Conservation (phyloP, 1,140 invertebrate species). For the Sipha flava region DNA sequence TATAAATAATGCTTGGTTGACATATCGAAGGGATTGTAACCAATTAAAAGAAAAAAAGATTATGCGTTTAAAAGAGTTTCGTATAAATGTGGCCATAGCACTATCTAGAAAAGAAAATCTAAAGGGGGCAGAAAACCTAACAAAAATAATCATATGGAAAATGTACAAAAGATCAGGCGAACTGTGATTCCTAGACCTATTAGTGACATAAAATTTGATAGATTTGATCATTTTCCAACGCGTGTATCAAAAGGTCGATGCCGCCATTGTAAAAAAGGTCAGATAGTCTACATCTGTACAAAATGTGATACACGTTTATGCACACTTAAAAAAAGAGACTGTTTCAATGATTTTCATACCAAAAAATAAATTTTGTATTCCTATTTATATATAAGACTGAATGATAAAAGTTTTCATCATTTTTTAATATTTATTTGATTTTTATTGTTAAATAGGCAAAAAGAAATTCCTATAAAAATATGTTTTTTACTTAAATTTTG, state of each 20-base stretch:
- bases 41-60: neutral
- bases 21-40: neutral
- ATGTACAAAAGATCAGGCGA: neutral
- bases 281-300: neutral
- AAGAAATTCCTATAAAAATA: no score
- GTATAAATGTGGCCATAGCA: neutral
- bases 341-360: neutral
- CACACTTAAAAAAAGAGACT: neutral
- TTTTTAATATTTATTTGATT: neutral
- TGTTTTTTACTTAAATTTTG: no score
- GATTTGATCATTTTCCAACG: neutral
- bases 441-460: neutral
- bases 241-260: neutral
- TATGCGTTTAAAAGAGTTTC: neutral
- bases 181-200: neutral
- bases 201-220: neutral
- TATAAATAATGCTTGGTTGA: slow-evolving; percentile 10
- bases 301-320: neutral
- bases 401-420: neutral
- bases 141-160: neutral
- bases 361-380: neutral
- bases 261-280: neutral
- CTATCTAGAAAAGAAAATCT: neutral
- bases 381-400: neutral
- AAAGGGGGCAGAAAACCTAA: neutral